Base-by-base conservation (phyloP, 2,888 invertebrate genomes). In the Ormyrus pomaceus region DNA sequence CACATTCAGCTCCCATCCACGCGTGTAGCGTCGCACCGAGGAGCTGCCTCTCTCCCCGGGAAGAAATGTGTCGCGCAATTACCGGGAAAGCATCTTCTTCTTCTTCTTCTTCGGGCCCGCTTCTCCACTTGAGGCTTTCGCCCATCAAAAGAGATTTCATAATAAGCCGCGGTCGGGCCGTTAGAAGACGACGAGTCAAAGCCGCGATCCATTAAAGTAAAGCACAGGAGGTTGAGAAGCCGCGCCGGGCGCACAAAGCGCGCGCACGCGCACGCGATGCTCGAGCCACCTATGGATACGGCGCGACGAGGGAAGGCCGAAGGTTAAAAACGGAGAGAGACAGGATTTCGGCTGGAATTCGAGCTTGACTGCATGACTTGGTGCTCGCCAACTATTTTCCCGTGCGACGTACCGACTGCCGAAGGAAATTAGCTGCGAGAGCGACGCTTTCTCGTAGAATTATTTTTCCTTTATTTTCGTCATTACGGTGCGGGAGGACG, bases 41-140 rank as follows among this genome's bases (percentile, higher is more conserved):
- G 3, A 34, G 3, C 34, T 34, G 34, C 34, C 34, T 34, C 46
- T 6, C 56, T 45, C 46, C 45, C 56, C 59, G 70, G 69, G 79
- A 83, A 73, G 79, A 86, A 85, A 84, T 83, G 82, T 85, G 66
- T 82, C 73, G 74, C 59, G 51, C 83, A 86, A 86, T 82, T 82
- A 82, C 84, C 46, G 69, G 64, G 46, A 74, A 74, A 79, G 68
- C 68, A 34, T 62, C 70, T 58, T 70, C 69, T 51, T 61, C 58
- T 58, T 46, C 50, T 48, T 48, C 46, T 64, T 56, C 62, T 45
- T 45, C 11, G 10, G 5, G 2, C 2, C 69, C 11, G n/a, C 59
- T 56, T 58, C 46, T 59, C 11, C 64, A 9, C 46, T 56, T 6
- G 6, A 48, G 46, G 6, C 34, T 66, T 10, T 19, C 46, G 51